Conservation (phyloP, 2,113 vertebrate species). For the Dinomys branickii region DNA sequence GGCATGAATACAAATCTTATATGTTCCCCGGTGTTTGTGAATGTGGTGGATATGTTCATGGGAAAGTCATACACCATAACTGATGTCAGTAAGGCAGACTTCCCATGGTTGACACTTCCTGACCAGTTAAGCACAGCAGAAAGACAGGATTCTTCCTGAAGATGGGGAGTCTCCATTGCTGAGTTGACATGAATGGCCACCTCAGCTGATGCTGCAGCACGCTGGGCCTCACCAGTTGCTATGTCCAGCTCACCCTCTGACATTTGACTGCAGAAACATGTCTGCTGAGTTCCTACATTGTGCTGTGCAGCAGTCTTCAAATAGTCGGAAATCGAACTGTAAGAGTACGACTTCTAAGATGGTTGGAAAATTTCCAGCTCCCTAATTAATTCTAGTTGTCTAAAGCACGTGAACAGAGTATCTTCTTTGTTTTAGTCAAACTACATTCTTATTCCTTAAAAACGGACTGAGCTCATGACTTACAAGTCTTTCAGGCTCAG, state of each 20-base stretch:
- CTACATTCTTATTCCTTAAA: background rate
- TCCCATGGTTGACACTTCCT: background rate
- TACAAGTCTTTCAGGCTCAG: background rate
- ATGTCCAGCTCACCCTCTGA: background rate
- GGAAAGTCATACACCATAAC: background rate
- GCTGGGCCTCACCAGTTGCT: background rate
- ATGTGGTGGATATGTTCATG: background rate
- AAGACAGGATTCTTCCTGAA: background rate
- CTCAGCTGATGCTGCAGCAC: too few relatives aligned
- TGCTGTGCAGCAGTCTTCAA: background rate
- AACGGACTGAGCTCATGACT: background rate
- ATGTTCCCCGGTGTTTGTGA: background rate
- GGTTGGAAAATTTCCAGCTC: background rate
- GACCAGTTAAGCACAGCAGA: background rate
- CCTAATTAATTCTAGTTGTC: background rate
- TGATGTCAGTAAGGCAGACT: background rate
- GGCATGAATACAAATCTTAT: too few relatives aligned
- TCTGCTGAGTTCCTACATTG: background rate
- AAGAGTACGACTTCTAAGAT: background rate
- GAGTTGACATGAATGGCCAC: background rate
- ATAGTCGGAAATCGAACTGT: background rate
- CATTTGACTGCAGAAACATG: background rate
- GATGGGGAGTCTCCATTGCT: background rate
- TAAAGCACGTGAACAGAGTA: background rate
- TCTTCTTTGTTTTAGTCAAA: constrained; percentile 38